phyloP scores from a whole-genome alignment of 2,888 invertebrate species.

The Molanna angustata region DNA sequence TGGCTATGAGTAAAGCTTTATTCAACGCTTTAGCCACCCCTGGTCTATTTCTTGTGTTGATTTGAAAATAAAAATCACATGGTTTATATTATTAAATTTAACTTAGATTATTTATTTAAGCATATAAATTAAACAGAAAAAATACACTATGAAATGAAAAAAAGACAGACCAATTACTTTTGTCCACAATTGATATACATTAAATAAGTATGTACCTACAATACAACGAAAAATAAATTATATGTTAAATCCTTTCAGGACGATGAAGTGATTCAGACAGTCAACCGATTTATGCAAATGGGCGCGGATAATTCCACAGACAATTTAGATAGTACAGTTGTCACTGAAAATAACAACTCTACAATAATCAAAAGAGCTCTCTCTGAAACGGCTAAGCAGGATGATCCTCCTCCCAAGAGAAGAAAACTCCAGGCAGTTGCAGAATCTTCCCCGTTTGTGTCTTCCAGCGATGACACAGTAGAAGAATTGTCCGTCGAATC shows the following conservation, averaged over 20 bases:
- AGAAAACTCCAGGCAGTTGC: constrained; percentile 15
- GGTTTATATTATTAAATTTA: too few relatives aligned
- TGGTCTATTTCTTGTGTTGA: too few relatives aligned
- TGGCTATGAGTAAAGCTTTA: background rate
- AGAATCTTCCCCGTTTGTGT: background rate
- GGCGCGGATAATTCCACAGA: constrained; percentile 25
- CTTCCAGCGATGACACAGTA: constrained; percentile 22
- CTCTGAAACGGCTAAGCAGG: constrained; percentile 19
- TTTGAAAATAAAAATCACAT: too few relatives aligned
- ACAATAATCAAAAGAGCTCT: constrained; percentile 21
- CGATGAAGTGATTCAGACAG: constrained; percentile 42
- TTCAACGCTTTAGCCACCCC: background rate
- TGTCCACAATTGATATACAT: too few relatives aligned
- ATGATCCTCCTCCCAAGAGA: constrained; percentile 24
- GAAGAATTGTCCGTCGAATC: constrained; percentile 18
- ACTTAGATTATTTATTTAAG: too few relatives aligned
- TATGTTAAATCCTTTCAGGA: constrained; percentile 38
- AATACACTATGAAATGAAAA: too few relatives aligned
- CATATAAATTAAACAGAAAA: too few relatives aligned
- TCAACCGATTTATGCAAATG: constrained; percentile 46
- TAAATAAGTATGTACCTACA: too few relatives aligned
- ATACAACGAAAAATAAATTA: background rate
- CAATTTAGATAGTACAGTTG: background rate
- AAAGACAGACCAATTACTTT: too few relatives aligned
- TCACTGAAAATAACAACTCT: constrained; percentile 12